A percentile compares a stretch with the other conserved stretches of the same genome.
Evolutionary conservation across 2,113 vertebrate genomes (phyloP).

Genomic region (Ondatra zibethicus): DNA sequence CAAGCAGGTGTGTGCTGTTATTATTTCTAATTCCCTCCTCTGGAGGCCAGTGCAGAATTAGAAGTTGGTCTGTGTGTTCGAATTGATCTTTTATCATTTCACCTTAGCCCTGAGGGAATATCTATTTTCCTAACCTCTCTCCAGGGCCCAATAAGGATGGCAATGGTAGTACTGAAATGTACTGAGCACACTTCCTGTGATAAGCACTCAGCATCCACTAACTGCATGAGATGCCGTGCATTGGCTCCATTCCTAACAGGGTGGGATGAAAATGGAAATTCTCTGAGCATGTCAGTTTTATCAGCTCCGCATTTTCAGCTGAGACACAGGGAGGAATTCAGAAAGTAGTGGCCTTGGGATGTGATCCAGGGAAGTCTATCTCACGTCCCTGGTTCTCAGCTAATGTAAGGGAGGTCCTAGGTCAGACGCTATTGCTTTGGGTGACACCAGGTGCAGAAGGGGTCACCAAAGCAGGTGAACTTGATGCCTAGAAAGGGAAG

Average conservation of each 20-base stretch:
- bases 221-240: neutral
- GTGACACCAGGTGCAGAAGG: neutral
- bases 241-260: neutral
- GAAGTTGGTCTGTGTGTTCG: slow-evolving; percentile 55
- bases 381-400: neutral
- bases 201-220: neutral
- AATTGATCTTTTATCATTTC: neutral
- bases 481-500: neutral
- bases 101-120: neutral
- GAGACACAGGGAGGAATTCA: neutral
- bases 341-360: neutral
- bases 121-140: slow-evolving; percentile 30
- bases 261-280: neutral
- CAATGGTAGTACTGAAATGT: neutral
- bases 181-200: neutral
- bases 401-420: neutral
- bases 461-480: neutral
- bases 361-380: neutral
- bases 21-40: neutral
- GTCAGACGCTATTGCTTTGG: neutral
- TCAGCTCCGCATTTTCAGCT: neutral
- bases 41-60: slow-evolving; percentile 42
- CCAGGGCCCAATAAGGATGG: neutral
- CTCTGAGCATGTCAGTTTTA: neutral
- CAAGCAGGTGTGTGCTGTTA: neutral